Percentiles rank a stretch among this genome's conserved stretches.
Conservation (phyloP, 1,140 invertebrate species). For the Temnothorax curvispinosus region DNA sequence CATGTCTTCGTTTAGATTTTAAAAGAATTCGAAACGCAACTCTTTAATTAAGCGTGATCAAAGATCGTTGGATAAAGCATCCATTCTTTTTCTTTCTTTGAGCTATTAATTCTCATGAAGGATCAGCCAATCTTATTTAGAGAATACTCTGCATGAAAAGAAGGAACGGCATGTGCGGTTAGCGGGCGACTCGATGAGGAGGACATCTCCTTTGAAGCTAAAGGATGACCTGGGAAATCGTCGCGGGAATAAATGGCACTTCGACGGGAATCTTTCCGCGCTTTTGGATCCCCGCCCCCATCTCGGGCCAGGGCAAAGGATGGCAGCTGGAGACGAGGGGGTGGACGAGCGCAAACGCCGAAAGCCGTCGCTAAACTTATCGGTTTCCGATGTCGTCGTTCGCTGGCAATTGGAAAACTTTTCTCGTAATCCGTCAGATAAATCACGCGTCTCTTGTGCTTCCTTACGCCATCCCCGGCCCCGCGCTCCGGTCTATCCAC, state of each 20-base stretch:
- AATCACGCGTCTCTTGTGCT: constrained; percentile 71
- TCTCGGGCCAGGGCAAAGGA: neutral
- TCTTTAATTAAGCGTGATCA: neutral
- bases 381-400: constrained; percentile 78
- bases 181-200: constrained; percentile 29
- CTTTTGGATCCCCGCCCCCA: constrained; percentile 10
- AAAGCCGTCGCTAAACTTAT: constrained; percentile 70
- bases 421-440: constrained; percentile 79
- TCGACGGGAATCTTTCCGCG: constrained; percentile 56
- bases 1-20: neutral
- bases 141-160: constrained; percentile 13
- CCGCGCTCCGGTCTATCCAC: constrained; percentile 1
- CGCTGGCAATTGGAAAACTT: constrained; percentile 79
- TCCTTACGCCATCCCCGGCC: constrained; percentile 30
- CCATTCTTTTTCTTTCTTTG: neutral
- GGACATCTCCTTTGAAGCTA: constrained; percentile 53
- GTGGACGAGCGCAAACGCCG: constrained; percentile 58
- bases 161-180: neutral
- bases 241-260: constrained; percentile 57
- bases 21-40: neutral
- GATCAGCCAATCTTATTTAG: constrained; percentile 27
- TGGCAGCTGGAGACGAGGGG: constrained; percentile 9
- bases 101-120: neutral
- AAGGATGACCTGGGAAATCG: constrained; percentile 53
- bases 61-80: neutral